Base-by-base conservation (phyloP, 2,113 vertebrate species). In the Stigmatopora nigra region DNA sequence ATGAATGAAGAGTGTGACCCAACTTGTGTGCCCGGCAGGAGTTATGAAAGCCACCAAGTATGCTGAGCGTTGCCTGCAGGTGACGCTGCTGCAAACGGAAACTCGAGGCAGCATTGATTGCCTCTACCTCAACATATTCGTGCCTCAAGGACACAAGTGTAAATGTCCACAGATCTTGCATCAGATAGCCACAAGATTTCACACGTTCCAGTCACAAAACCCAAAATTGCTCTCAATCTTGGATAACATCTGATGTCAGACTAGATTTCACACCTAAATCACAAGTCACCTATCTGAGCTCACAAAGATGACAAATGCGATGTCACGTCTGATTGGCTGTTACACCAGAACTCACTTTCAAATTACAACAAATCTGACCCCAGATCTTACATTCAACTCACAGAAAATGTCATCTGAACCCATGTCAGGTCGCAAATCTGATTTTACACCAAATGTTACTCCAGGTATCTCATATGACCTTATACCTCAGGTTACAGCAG, bases 81-180 rank as follows among this genome's bases (percentile, higher is more conserved):
- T 88, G 64, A 84, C 70, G 1, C 70, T 86, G 76, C 61, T 88
- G 68, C 86, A 88, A 79, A 79, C 67, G 1, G 55, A 79, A 56
- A 86, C 76, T 68, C 71, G 57, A 13, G 86, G 86, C 68, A 86
- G 81, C 1, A 71, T 82, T 22, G 84, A 88, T 67, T 88, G 86
- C 64, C 84, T 88, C 1, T 88, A 86, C 68, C 78, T 88, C 49
- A 88, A 88, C 72, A 67, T 88, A 63, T 86, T 86, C 1, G 81
- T 88, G 31, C 86, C 86, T 8, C 86, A 88, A 35, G 79, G 81
- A 64, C 9, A 0, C 0, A 36, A n/a, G 67, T 2, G 84, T 85
- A 64, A 1, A 70, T n/a, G 20, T 35, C 44, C 38, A 48, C 51
- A 13, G 51, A 12, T 53, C n/a, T 22, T 19, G 20, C 20, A 11